Evolutionary conservation across 1,140 invertebrate species (phyloP).

Genomic region (Pachypeltis micranthus): DNA sequence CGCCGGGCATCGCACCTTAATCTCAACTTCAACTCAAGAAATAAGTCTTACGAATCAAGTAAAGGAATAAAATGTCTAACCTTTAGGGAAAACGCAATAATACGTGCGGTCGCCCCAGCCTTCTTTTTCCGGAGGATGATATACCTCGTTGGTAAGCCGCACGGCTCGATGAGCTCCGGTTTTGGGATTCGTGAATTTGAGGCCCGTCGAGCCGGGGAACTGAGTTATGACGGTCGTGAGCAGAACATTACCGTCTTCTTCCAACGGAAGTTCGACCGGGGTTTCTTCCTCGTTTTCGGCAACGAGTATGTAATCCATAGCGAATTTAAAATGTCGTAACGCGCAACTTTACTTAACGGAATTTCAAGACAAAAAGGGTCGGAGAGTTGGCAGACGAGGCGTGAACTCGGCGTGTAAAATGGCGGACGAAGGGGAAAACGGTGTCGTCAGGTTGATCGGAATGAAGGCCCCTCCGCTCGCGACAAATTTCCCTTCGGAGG

Average conservation of each 20-base stretch:
- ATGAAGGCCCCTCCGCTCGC: too few relatives aligned
- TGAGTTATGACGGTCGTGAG: conserved; percentile 79
- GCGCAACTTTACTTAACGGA: too few relatives aligned
- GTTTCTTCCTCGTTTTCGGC: conserved; percentile 84
- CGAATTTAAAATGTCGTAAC: too few relatives aligned
- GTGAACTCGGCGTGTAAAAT: too few relatives aligned
- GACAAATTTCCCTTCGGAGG: too few relatives aligned
- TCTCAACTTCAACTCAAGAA: too few relatives aligned
- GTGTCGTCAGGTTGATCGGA: too few relatives aligned
- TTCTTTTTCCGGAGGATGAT: conserved; percentile 77
- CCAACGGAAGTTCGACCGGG: conserved; percentile 81
- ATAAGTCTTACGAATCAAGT: too few relatives aligned
- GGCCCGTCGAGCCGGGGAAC: conserved; percentile 83
- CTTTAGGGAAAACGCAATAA: conserved; percentile 94
- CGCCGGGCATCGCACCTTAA: too few relatives aligned
- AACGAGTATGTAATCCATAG: conserved; percentile 46
- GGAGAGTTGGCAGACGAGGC: too few relatives aligned
- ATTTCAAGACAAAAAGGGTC: too few relatives aligned
- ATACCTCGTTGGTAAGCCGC: conserved; percentile 67
- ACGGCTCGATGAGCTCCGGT: conserved; percentile 75
- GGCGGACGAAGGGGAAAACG: too few relatives aligned
- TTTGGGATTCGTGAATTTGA: conserved; percentile 84
- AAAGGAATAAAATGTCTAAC: conserved; percentile 38
- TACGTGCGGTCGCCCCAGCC: conserved; percentile 82
- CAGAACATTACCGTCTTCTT: conserved; percentile 75